Evolutionary conservation across 1,140 invertebrate species (phyloP), one percentile per base, ranked within the genome.

Genomic region (Sinonovacula constricta): DNA sequence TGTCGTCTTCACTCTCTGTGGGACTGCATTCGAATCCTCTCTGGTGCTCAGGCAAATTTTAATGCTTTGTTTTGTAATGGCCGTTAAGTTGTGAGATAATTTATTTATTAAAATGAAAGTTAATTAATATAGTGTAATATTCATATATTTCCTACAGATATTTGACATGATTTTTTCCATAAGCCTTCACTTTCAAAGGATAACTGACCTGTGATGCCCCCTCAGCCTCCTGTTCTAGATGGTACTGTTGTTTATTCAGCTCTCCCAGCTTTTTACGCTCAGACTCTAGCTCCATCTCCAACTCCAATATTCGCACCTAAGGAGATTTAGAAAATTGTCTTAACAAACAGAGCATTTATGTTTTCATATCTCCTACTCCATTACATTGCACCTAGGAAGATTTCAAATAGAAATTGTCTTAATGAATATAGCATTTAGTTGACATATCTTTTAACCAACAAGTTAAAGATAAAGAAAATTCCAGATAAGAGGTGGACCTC

Each of bases 191-290:
- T n/a, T n/a, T n/a, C n/a, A n/a, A n/a, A n/a, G n/a, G n/a, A n/a
- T n/a, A n/a, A n/a, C n/a, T n/a, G n/a, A 84, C 85, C 83, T 83
- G 69, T 33, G 82, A 88, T 84, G 85, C 86, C 12, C 89, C 89
- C 79, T 90, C 90, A 49, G 81, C 81, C 59, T 90, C 90, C n/a
- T 86, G 89, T 14, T 89, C 96, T 84, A 98, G 92, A 85, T 96
- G 94, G 92, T 99, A 99, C 92, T 99, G 97, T 83, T 96, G 94
- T 88, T 95, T 95, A 67, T 98, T 92, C 33, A 99, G 92, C 67
- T 96, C 94, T 15, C 96, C 93, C 66, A 99, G 92, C 76, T 89
- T 91, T 59, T 94, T 92, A 82, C 98, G 93, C 92, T 99, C 97
- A 81, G 95, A 95, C 85, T 97, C 95, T 59, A 99, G 91, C 81